Conservation (phyloP, 2,888 invertebrate species). For the Resseliella maxima region DNA sequence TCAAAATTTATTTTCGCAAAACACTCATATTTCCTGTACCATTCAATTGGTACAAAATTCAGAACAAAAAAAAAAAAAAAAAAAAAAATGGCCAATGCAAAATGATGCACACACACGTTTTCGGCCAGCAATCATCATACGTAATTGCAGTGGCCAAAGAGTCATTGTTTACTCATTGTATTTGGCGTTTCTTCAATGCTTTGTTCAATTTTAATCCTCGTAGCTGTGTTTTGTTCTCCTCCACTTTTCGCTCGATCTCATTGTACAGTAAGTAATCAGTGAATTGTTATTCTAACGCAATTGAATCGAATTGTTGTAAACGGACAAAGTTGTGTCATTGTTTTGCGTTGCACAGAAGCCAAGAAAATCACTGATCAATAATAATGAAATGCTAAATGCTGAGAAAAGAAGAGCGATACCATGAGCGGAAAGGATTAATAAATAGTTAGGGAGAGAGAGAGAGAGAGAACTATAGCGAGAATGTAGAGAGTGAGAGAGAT, state of each 20-base stretch:
- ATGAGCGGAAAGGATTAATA: too few relatives aligned
- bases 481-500: neutral
- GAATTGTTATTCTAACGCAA: constrained; percentile 24
- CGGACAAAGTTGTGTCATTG: neutral
- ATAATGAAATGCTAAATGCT: constrained; percentile 33
- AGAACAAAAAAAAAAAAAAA: too few relatives aligned
- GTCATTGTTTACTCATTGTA: too few relatives aligned
- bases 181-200: neutral
- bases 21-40: too few relatives aligned
- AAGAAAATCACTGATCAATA: neutral
- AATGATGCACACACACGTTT: neutral
- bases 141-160: neutral
- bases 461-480: too few relatives aligned
- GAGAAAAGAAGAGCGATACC: too few relatives aligned
- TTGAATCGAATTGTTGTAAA: neutral
- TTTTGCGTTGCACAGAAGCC: neutral
- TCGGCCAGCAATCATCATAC: neutral
- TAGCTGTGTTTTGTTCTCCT: too few relatives aligned
- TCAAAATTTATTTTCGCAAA: too few relatives aligned
- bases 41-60: too few relatives aligned
- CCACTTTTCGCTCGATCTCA: neutral
- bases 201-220: neutral
- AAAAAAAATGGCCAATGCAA: too few relatives aligned
- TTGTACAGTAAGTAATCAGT: constrained; percentile 7
- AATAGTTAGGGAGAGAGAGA: too few relatives aligned